Base-by-base conservation (phyloP, 1,140 invertebrate species). In the Drosophila bocki region DNA sequence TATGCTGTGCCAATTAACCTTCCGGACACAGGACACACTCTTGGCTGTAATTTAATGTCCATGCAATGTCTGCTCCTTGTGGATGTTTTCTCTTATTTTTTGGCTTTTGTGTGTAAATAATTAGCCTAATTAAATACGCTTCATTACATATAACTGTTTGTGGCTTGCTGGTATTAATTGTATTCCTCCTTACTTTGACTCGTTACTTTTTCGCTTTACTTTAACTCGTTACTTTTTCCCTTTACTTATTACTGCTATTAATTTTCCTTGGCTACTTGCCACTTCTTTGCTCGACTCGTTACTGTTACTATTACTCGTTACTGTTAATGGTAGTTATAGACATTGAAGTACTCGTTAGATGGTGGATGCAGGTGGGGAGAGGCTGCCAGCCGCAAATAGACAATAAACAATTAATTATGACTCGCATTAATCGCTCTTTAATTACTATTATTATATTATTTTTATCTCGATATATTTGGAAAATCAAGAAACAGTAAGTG, bases 401-500 rank as follows among this genome's bases (percentile, higher is more conserved):
- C 74, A 88, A 11, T 56, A 56, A 88, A 81, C 80, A 80, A 88
- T 88, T 88, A 88, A 81, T 72, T 88, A 90, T 85, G 59, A 75
- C 78, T 78, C 74, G 50, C 76, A 71, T 78, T 71, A 65, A 72
- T 82, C 79, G 70, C 65, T n/a, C 37, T 75, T 77, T 77, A 60
- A 83, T 69, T 59, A 48, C 60, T 81, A 70, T 71, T 22, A 35
- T 54, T 54, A 37, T 15, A 17, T 48, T 53, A 19, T 13, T 37
- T 54, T 4, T 22, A 19, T 37, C 19, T 53, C 32, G 45, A 54
- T 67, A 78, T 64, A 69, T 82, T 69, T 45, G 75, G 64, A 80
- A 82, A 88, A 88, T 84, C 77, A 87, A 87, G 84, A 88, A 87
- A 87, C 83, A 88, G 64, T 87, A 68, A 88, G 64, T 80, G 83